Evolutionary conservation across 2,797 vertebrate genomes (phyloP).

Genomic region (Pristis pectinata): DNA sequence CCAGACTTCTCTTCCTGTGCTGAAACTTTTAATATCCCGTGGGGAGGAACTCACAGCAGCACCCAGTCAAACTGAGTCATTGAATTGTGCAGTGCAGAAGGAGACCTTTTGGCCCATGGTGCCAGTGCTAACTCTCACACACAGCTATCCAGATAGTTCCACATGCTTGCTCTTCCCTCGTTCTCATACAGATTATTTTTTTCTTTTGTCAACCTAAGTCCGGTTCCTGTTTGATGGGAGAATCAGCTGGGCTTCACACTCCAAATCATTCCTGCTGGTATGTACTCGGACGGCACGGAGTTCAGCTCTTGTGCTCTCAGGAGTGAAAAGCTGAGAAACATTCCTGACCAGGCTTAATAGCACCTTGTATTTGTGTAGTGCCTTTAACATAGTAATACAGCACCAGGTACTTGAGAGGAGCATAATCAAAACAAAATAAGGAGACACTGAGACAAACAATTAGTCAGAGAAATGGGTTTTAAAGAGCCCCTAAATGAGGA

Average conservation of each 20-base stretch:
- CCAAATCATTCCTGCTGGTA: background rate
- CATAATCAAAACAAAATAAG: background rate
- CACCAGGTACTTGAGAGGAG: background rate
- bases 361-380: too few relatives aligned
- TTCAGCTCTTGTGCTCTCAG: background rate
- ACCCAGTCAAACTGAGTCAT: background rate
- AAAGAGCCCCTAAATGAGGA: background rate
- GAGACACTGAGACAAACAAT: background rate
- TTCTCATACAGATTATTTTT: background rate
- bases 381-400: background rate
- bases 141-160: background rate
- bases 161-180: background rate
- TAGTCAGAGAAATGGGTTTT: background rate
- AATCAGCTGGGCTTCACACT: background rate
- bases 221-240: background rate
- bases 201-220: background rate
- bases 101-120: background rate
- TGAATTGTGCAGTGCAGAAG: background rate
- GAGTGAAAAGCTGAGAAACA: too few relatives aligned
- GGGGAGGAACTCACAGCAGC: background rate
- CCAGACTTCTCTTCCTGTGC: background rate
- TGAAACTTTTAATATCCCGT: background rate
- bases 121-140: background rate
- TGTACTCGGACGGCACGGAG: background rate
- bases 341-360: background rate